Conservation (phyloP, 2,797 vertebrate species). For the Acropternis orthonyx region DNA sequence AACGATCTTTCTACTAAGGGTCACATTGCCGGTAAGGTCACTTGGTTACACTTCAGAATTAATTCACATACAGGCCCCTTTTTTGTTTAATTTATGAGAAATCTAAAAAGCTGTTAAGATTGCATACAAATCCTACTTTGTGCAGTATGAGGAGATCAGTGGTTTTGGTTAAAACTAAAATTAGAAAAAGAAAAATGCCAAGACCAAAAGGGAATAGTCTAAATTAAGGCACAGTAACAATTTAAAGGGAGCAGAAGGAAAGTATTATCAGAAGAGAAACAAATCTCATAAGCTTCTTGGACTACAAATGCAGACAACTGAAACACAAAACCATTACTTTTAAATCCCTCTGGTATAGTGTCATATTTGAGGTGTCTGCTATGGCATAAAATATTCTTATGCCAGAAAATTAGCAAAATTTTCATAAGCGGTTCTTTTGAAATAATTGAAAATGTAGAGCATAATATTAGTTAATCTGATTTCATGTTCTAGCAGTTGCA, state of each 20-base stretch:
- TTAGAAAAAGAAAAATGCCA: not conserved
- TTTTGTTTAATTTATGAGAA: not conserved
- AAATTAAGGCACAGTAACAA: not conserved
- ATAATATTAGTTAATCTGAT: not conserved
- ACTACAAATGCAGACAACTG: not conserved
- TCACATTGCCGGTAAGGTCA: not conserved
- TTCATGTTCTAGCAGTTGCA: not conserved
- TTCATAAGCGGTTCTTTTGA: not conserved
- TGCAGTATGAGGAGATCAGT: not conserved
- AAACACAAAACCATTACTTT: not conserved
- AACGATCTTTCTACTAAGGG: not conserved
- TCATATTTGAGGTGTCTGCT: not conserved
- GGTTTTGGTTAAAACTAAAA: not conserved
- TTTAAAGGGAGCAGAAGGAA: not conserved
- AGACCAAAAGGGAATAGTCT: not conserved
- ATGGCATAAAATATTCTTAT: not conserved
- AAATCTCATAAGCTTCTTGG: constrained; percentile 33
- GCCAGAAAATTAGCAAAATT: not conserved
- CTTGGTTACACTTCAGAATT: not conserved
- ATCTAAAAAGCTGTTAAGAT: not conserved
- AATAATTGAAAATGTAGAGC: not conserved
- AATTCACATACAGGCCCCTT: not conserved
- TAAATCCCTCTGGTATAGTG: not conserved
- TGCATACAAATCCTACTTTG: not conserved
- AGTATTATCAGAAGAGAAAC: not conserved